Evolutionary conservation across 2,113 vertebrate genomes (phyloP).

Genomic region (Albula goreensis): DNA sequence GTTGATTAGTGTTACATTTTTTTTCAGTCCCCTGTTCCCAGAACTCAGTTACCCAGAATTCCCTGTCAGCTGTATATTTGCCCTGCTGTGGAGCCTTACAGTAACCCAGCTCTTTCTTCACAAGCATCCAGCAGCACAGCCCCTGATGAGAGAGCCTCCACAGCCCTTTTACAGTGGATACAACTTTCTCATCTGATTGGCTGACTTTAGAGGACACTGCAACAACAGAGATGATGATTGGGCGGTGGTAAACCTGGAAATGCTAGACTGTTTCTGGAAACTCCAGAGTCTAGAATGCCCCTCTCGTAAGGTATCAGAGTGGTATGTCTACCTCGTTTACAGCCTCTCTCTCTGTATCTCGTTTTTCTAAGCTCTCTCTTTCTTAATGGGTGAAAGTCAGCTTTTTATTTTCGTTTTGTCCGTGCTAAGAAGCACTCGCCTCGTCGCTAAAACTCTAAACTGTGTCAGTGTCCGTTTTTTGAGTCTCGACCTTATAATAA

Average conservation of each 20-base stretch:
- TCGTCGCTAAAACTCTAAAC: slow-evolving; percentile 44
- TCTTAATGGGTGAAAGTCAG: slow-evolving; percentile 34
- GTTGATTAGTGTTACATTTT: slow-evolving; percentile 52
- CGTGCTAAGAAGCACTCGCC: slow-evolving; percentile 48
- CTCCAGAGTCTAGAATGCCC: slow-evolving; percentile 20
- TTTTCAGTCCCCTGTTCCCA: neutral
- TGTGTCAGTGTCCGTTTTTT: slow-evolving; percentile 54
- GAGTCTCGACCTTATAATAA: slow-evolving; percentile 61
- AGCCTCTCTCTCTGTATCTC: slow-evolving; percentile 47
- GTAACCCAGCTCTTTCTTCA: neutral
- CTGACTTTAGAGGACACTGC: slow-evolving; percentile 24
- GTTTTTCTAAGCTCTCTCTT: slow-evolving; percentile 19
- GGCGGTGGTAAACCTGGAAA: slow-evolving; percentile 35
- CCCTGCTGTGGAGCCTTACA: neutral
- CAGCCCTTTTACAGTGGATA: slow-evolving; percentile 42
- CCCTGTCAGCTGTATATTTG: neutral
- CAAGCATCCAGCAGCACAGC: slow-evolving; percentile 54
- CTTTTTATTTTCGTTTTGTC: neutral
- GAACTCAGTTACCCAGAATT: neutral
- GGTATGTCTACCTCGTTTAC: slow-evolving; percentile 74
- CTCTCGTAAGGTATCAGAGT: slow-evolving; percentile 55
- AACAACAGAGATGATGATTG: slow-evolving; percentile 17
- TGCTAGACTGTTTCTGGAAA: slow-evolving; percentile 34
- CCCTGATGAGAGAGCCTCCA: slow-evolving; percentile 45
- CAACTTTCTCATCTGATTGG: neutral